phyloP scores from a whole-genome alignment of 2,113 vertebrate species.

The Acinonyx jubatus region DNA sequence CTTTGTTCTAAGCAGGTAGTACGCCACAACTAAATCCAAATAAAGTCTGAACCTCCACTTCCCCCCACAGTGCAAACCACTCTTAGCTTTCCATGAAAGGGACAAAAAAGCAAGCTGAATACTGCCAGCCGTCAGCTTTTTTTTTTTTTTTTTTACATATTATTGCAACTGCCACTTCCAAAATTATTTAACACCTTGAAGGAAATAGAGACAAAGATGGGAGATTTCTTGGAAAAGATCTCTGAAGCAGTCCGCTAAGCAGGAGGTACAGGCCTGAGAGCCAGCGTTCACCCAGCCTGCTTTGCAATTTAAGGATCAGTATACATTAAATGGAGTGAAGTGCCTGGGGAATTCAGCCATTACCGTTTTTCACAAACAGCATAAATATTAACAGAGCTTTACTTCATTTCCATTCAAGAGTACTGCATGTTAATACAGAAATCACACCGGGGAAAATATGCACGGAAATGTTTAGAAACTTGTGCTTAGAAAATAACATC shows the following conservation, averaged over 20 bases:
- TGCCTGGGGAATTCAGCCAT: constrained; percentile 41
- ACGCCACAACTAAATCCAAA: constrained; percentile 42
- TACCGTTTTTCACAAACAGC: constrained; percentile 60
- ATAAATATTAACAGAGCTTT: constrained; percentile 66
- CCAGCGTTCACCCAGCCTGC: neutral
- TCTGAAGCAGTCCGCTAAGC: neutral
- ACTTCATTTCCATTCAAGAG: constrained; percentile 46
- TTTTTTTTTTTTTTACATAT: constrained; percentile 1
- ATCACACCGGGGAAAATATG: neutral
- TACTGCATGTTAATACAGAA: constrained; percentile 51
- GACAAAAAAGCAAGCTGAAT: constrained; percentile 52
- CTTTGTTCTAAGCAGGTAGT: neutral
- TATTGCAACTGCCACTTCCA: constrained; percentile 59
- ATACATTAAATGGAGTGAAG: constrained; percentile 32
- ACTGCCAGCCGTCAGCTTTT: constrained; percentile 22
- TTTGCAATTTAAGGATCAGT: constrained; percentile 63
- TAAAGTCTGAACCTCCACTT: neutral
- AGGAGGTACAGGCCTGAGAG: neutral
- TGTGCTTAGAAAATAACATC: neutral
- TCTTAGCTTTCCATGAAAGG: constrained; percentile 53
- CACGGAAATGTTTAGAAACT: constrained; percentile 1
- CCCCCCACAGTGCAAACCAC: neutral
- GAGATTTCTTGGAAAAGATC: constrained; percentile 68
- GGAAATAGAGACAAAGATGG: constrained; percentile 68
- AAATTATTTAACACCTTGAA: constrained; percentile 78